Evolutionary conservation across 2,797 vertebrate genomes (phyloP).

Genomic region (Tarsius wallacei): DNA sequence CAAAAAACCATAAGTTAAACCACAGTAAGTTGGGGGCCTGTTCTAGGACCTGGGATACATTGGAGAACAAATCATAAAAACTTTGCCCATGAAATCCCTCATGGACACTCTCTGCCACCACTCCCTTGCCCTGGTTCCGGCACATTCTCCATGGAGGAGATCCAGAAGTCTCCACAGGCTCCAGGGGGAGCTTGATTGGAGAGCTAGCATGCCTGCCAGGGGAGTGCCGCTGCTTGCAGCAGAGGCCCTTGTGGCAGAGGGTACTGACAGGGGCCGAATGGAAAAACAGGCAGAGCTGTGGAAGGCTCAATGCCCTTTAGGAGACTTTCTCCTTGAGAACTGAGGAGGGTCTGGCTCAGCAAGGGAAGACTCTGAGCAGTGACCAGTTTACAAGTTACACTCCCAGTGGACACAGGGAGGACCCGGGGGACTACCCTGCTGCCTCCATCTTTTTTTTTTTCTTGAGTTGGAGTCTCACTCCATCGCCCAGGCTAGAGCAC

Average conservation of each 20-base stretch:
- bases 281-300: background rate
- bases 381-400: too few relatives aligned
- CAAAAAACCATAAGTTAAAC: background rate
- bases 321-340: background rate
- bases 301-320: accelerated
- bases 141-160: background rate
- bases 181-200: background rate
- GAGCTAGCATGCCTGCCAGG: background rate
- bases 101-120: background rate
- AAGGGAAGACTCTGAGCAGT: background rate
- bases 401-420: too few relatives aligned
- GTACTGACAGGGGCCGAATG: too few relatives aligned
- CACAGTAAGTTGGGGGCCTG: background rate
- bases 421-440: background rate
- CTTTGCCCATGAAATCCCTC: background rate
- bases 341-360: background rate
- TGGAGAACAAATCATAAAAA: background rate
- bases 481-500: too few relatives aligned
- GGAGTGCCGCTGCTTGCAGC: background rate
- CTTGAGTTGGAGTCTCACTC: too few relatives aligned
- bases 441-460: too few relatives aligned
- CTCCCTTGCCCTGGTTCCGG: background rate
- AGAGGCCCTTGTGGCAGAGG: background rate
- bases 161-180: background rate
- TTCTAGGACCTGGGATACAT: background rate